Conservation (phyloP, 2,797 vertebrate species). For the Peromyscus nudipes region DNA sequence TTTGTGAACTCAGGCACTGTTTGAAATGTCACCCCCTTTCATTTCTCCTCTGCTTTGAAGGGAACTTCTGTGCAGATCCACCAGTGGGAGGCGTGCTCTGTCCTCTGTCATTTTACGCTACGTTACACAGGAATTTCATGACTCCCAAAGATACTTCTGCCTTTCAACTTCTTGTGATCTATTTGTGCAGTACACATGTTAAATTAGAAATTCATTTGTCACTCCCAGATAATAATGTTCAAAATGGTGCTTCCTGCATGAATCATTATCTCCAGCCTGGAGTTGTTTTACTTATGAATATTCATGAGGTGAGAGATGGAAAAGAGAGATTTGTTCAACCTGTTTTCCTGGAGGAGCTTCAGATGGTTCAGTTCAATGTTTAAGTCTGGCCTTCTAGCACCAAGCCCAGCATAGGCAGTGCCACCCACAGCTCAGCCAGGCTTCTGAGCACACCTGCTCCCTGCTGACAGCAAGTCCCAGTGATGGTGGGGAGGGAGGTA, state of each 20-base stretch:
- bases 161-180: slow-evolving; percentile 78
- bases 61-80: neutral
- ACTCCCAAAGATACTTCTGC: slow-evolving; percentile 59
- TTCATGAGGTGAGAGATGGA: slow-evolving; percentile 20
- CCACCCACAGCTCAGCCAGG: neutral
- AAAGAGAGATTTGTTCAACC: slow-evolving; percentile 60
- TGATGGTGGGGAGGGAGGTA: neutral
- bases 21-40: neutral
- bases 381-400: neutral
- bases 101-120: neutral
- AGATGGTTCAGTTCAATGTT: neutral
- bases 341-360: slow-evolving; percentile 66
- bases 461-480: neutral
- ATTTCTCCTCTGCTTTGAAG: slow-evolving; percentile 36
- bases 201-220: slow-evolving; percentile 80
- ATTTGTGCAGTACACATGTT: slow-evolving; percentile 57
- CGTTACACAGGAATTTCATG: neutral
- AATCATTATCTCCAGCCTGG: slow-evolving; percentile 76
- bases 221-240: slow-evolving; percentile 76
- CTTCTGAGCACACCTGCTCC: neutral
- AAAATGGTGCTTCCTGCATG: slow-evolving; percentile 61
- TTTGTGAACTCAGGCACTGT: neutral
- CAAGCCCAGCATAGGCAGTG: neutral
- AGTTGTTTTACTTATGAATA: slow-evolving; percentile 67
- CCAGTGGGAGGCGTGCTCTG: neutral